Percentiles rank a stretch among this genome's conserved stretches.
Conservation (phyloP, 2,888 invertebrate species). For the Rotaria macrura region DNA sequence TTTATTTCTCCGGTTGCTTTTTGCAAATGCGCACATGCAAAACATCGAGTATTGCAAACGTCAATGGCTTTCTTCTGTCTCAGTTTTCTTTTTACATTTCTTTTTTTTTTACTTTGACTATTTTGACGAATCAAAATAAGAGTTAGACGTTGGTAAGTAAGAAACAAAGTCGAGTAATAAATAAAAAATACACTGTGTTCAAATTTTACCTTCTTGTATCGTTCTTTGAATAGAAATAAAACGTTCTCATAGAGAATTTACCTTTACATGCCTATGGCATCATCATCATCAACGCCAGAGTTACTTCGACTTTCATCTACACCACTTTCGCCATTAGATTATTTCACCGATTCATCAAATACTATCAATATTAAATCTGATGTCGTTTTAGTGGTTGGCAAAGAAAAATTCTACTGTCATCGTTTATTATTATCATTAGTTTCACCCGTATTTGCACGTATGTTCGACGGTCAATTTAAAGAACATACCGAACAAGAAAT, state of each 20-base stretch:
- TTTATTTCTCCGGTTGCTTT: background rate
- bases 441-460: background rate
- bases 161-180: background rate
- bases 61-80: background rate
- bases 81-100: background rate
- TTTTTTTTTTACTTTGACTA: background rate
- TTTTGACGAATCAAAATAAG: background rate
- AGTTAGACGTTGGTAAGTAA: background rate
- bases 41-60: background rate
- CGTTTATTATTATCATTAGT: background rate
- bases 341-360: background rate
- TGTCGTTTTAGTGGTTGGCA: background rate
- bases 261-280: background rate
- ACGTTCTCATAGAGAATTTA: background rate
- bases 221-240: background rate
- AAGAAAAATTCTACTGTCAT: conserved; percentile 5
- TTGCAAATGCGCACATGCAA: background rate
- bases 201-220: background rate
- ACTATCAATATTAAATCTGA: background rate
- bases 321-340: background rate
- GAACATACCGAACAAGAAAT: conserved; percentile 19
- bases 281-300: background rate
- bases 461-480: conserved; percentile 9
- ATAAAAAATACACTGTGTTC: background rate
- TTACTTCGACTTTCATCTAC: background rate